Conservation (phyloP, 2,113 vertebrate genomes). For the Mesoclemmys tuberculata region DNA sequence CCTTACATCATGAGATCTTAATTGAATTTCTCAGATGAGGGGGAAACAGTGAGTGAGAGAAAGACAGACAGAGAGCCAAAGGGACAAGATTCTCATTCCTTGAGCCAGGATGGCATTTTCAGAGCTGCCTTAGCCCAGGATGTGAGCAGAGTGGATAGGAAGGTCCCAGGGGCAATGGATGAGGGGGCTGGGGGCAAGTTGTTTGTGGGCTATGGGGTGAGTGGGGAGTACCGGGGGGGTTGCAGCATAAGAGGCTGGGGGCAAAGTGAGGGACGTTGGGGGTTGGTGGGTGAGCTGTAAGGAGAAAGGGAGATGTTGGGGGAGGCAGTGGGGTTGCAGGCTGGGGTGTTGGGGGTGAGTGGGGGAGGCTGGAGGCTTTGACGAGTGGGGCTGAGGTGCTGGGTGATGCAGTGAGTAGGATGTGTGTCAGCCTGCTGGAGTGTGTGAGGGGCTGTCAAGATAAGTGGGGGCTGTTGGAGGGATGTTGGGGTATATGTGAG, state of each 20-base stretch:
- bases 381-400: background rate
- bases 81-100: background rate
- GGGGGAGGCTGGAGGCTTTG: background rate
- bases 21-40: conserved; percentile 7
- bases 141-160: too few species aligned
- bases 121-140: background rate
- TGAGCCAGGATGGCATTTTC: background rate
- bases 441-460: background rate
- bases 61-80: too few species aligned
- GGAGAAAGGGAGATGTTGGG: too few species aligned
- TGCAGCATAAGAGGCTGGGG: background rate
- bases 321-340: too few species aligned
- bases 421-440: background rate
- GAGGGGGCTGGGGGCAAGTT: too few species aligned
- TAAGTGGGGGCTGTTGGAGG: background rate
- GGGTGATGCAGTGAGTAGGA: background rate
- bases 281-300: too few species aligned
- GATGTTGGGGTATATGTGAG: background rate
- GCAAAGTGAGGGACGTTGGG: background rate
- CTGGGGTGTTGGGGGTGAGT: too few species aligned
- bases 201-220: too few species aligned
- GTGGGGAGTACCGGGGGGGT: too few species aligned
- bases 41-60: background rate
- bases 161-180: too few species aligned
- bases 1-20: background rate